Evolutionary conservation across 2,113 vertebrate genomes (phyloP), one percentile per base, ranked within the genome.

Genomic region (Thamnaconus septentrionalis): DNA sequence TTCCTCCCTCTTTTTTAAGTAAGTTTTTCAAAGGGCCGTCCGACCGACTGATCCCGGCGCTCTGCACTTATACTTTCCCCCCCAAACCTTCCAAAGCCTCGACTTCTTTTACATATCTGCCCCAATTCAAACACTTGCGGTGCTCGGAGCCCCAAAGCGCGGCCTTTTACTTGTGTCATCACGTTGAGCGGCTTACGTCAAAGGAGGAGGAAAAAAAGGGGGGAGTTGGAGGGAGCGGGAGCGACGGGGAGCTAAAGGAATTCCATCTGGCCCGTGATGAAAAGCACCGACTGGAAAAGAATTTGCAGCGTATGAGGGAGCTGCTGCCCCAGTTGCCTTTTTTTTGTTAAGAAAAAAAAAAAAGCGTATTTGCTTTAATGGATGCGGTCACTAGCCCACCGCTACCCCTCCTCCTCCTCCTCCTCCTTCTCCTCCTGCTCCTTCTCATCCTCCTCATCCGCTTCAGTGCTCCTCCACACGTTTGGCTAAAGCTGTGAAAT

Each of bases 351-450:
- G 18, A 31, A 85, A 78, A 73, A 40, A 43, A 4, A 10, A 84
- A 78, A 71, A 40, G 43, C 64, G 65, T 67, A 66, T 89, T 84
- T 83, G 78, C 78, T 69, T 81, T 85, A 87, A 88, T 83, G 76
- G 73, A 56, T 71, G 76, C 40, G 79, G 79, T 82, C 71, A 61
- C 76, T 71, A 31, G 18, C 18, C 18, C 18, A 31, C 18, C 18
- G 18, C 18, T 31, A 31, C 18, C 18, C 18, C 18, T 31, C 18
- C 18, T 31, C 18, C 18, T 31, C 18, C 18, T 31, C 18, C 18
- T 31, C 18, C 18, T 31, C 18, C 18, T 31, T 2, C 18, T 31
- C 18, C 18, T 31, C 18, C 18, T 31, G 18, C 18, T 31, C 18
- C 18, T 31, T 31, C 18, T 31, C 18, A 31, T 31, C 18, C 18